Percentiles rank a stretch among this genome's conserved stretches.
Conservation (phyloP, 2,113 vertebrate genomes). For the Ariopsis seemanni region DNA sequence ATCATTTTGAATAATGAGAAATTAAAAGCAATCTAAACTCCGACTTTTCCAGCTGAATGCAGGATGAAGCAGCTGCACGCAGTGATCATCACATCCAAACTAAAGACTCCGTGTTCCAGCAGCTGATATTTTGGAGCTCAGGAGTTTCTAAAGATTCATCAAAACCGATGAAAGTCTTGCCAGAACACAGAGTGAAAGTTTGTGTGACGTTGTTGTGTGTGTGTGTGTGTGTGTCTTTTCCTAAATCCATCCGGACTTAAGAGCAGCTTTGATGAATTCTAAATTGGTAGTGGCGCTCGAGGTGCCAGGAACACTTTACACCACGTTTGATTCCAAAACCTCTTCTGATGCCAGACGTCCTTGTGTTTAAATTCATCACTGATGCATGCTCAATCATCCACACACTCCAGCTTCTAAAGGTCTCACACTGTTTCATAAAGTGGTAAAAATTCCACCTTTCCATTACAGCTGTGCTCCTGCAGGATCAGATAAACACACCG, state of each 20-base stretch:
- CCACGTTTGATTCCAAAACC: conserved; percentile 37
- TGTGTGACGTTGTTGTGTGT: not conserved
- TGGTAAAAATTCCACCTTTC: conserved; percentile 4
- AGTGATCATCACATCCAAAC: not conserved
- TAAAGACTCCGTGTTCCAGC: not conserved
- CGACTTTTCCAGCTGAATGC: not conserved
- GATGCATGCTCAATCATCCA: not conserved
- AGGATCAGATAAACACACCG: conserved; percentile 22
- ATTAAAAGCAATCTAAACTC: not conserved
- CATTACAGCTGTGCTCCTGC: conserved; percentile 6
- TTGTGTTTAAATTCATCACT: conserved; percentile 17
- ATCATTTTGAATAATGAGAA: not conserved
- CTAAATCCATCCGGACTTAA: conserved; percentile 14
- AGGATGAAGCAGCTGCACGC: not conserved
- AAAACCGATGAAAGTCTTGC: not conserved
- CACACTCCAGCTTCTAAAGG: not conserved
- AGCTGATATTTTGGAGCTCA: not conserved
- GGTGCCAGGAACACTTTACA: conserved; percentile 53
- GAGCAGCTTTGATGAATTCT: conserved; percentile 50
- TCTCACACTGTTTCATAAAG: not conserved
- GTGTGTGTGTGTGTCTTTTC: not conserved
- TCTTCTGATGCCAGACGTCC: conserved; percentile 8
- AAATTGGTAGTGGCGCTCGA: conserved; percentile 40
- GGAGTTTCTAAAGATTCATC: conserved; percentile 21
- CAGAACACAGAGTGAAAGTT: conserved; percentile 2